Conservation (phyloP, 1,140 invertebrate genomes). For the Cotesia glomerata region DNA sequence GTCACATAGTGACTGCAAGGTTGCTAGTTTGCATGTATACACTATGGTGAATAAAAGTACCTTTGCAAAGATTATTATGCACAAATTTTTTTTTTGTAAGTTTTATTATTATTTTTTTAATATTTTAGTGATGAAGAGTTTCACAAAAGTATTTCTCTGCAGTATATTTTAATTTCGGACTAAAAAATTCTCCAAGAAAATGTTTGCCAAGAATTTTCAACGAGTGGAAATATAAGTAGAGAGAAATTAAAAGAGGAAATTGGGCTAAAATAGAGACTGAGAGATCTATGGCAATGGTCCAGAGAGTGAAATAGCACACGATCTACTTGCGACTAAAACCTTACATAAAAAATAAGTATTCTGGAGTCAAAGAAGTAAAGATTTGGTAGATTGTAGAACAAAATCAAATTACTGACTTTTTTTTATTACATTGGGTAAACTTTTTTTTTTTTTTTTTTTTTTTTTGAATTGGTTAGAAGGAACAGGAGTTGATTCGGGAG, state of each 20-base stretch:
- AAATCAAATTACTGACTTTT: background rate
- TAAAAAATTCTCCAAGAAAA: background rate
- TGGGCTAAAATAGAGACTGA: conserved; percentile 19
- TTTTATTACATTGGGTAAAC: background rate
- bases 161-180: conserved; percentile 17
- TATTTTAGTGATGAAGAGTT: background rate
- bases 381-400: background rate
- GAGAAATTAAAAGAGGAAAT: conserved; percentile 25
- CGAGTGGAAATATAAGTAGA: conserved; percentile 1
- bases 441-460: no score
- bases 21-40: no score
- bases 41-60: no score
- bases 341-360: background rate
- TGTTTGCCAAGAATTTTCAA: conserved; percentile 24
- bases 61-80: no score
- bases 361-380: no score
- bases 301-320: conserved; percentile 6
- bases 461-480: no score
- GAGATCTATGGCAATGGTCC: conserved; percentile 25
- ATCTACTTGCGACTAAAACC: background rate
- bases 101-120: no score
- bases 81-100: no score
- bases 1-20: no score
- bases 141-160: background rate
- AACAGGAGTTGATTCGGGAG: background rate